Conservation (phyloP, 2,797 vertebrate species). For the Diceros bicornis region DNA sequence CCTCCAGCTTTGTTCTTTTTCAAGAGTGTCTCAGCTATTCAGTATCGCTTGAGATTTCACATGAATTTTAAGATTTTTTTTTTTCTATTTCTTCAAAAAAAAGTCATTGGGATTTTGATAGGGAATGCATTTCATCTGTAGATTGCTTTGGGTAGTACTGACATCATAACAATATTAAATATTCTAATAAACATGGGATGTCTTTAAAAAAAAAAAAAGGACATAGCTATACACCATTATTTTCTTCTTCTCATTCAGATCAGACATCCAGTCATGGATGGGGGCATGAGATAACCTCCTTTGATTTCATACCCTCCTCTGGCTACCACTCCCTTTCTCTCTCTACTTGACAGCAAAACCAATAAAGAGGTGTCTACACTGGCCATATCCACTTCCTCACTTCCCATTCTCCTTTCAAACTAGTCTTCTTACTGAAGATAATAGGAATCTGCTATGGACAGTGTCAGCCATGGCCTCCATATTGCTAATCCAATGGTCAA, state of each 20-base stretch:
- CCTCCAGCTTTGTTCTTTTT: too few relatives aligned
- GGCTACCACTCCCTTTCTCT: not conserved
- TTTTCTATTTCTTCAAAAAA: too few relatives aligned
- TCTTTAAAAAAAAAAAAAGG: not conserved
- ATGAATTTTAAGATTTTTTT: too few relatives aligned
- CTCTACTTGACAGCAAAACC: not conserved
- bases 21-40: too few relatives aligned
- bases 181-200: too few relatives aligned
- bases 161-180: too few relatives aligned
- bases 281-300: not conserved
- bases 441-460: not conserved
- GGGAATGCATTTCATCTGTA: too few relatives aligned
- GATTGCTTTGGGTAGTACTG: too few relatives aligned
- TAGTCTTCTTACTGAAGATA: not conserved
- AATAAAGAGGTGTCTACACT: not conserved
- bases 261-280: not conserved
- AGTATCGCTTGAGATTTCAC: too few relatives aligned
- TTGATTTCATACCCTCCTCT: not conserved
- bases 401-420: not conserved
- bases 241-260: slow-evolving; percentile 4
- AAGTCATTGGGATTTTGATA: too few relatives aligned
- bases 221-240: not conserved
- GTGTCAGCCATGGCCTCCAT: not conserved
- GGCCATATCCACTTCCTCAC: not conserved
- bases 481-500: not conserved